Evolutionary conservation across 2,888 invertebrate species (phyloP).

Genomic region (Lasioglossum malachurum): DNA sequence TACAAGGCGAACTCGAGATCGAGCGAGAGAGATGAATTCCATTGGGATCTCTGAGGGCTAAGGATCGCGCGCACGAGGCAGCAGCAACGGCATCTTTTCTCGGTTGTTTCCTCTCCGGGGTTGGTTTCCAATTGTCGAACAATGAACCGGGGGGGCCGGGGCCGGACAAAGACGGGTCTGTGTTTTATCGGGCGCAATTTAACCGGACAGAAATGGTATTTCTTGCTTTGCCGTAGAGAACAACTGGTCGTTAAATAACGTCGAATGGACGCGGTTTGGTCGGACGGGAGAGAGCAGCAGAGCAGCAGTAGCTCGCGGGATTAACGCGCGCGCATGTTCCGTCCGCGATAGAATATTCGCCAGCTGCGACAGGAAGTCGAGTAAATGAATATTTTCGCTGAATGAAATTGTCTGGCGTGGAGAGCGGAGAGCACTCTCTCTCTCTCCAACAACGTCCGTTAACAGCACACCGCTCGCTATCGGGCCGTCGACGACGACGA

Average conservation of each 20-base stretch:
- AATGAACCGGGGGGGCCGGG: slow-evolving; percentile 22
- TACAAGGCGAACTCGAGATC: background rate
- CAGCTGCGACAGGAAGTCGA: slow-evolving; percentile 60
- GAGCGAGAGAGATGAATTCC: background rate
- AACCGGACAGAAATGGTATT: slow-evolving; percentile 28
- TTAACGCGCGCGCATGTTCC: slow-evolving; percentile 55
- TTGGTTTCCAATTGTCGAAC: slow-evolving; percentile 35
- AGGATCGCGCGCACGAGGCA: background rate
- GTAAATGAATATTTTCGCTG: slow-evolving; percentile 60
- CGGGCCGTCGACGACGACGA: background rate
- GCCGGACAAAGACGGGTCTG: background rate
- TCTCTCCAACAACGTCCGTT: slow-evolving; percentile 14
- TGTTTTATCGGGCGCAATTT: slow-evolving; percentile 18
- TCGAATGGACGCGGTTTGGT: slow-evolving; percentile 13
- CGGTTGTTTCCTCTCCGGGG: slow-evolving; percentile 29
- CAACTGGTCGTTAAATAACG: slow-evolving; percentile 43
- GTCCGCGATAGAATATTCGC: slow-evolving; percentile 50
- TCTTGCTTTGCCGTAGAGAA: slow-evolving; percentile 21
- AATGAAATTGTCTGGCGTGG: slow-evolving; percentile 59
- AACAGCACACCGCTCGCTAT: background rate
- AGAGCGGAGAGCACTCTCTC: background rate
- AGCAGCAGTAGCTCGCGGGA: slow-evolving; percentile 24
- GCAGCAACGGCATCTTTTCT: slow-evolving; percentile 13
- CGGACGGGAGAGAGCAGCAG: slow-evolving; percentile 2
- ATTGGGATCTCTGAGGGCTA: background rate